Evolutionary conservation across 2,797 vertebrate species (phyloP).

Genomic region (Neomorphus geoffroyi): DNA sequence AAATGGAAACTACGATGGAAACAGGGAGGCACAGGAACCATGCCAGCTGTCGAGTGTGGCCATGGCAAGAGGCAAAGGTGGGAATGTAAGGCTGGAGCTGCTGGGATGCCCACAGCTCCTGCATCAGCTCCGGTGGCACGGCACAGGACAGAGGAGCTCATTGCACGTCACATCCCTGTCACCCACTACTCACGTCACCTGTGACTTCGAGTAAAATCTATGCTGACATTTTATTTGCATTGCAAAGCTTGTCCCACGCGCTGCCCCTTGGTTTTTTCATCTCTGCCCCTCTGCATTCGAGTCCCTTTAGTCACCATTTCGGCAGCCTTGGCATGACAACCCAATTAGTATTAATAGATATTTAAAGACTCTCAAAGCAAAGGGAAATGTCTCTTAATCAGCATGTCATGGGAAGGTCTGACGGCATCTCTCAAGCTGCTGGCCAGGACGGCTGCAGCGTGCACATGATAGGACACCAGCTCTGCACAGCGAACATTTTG

Average conservation of each 20-base stretch:
- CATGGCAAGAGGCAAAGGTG: not conserved
- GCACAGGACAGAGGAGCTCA: not conserved
- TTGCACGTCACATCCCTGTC: not conserved
- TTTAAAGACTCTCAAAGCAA: not conserved
- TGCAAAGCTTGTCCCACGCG: not conserved
- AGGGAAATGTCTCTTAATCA: not conserved
- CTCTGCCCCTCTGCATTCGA: not conserved
- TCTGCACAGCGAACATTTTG: rapidly evolving
- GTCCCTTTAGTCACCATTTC: not conserved
- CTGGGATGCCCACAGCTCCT: not conserved
- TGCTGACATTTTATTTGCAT: rapidly evolving
- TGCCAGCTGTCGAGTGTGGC: rapidly evolving
- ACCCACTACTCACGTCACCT: not conserved
- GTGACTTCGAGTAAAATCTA: not conserved
- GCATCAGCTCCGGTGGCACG: rapidly evolving
- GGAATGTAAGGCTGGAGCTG: not conserved
- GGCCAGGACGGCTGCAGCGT: rapidly evolving
- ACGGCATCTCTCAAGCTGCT: not conserved
- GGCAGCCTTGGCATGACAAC: not conserved
- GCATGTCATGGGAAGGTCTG: not conserved
- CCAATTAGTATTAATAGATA: not conserved
- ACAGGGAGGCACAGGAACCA: not conserved
- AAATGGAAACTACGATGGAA: not conserved
- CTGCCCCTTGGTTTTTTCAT: not conserved
- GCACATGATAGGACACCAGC: not conserved